phyloP scores from a whole-genome alignment of 2,113 vertebrate genomes.

The Cygnus atratus region DNA sequence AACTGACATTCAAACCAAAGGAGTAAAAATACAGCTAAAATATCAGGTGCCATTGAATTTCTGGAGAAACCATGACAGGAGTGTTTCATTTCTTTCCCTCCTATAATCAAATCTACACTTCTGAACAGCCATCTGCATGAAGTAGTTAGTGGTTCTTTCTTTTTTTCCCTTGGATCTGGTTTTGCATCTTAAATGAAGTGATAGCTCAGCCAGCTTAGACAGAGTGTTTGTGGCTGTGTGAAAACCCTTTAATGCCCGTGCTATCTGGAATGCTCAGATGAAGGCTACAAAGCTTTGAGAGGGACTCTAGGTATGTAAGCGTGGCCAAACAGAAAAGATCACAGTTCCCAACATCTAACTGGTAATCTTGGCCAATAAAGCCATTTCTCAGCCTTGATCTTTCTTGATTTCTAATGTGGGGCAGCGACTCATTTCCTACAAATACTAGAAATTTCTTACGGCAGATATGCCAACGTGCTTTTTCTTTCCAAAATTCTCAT shows the following conservation, averaged over 20 bases:
- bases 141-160: neutral
- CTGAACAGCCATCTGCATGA: neutral
- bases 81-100: slow-evolving; percentile 23
- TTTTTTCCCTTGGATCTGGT: slow-evolving; percentile 4
- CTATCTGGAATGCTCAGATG: neutral
- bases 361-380: neutral
- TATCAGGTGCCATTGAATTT: slow-evolving; percentile 44
- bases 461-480: neutral
- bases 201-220: neutral
- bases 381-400: neutral
- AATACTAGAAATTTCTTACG: neutral
- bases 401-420: neutral
- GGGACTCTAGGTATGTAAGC: neutral
- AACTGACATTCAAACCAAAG: slow-evolving; percentile 59
- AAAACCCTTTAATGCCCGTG: neutral
- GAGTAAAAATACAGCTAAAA: slow-evolving; percentile 54
- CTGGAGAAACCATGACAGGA: slow-evolving; percentile 18
- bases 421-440: neutral
- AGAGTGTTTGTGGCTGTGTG: neutral
- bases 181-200: neutral
- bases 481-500: neutral
- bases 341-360: neutral
- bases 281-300: neutral
- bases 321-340: neutral
- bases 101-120: neutral